A percentile compares a stretch with the other conserved stretches of the same genome.
These are phyloP conservation scores for Lacanobia oleracea DNA, from an alignment of 2,888 invertebrate genomes.

Conservation along the genomic window DNA sequence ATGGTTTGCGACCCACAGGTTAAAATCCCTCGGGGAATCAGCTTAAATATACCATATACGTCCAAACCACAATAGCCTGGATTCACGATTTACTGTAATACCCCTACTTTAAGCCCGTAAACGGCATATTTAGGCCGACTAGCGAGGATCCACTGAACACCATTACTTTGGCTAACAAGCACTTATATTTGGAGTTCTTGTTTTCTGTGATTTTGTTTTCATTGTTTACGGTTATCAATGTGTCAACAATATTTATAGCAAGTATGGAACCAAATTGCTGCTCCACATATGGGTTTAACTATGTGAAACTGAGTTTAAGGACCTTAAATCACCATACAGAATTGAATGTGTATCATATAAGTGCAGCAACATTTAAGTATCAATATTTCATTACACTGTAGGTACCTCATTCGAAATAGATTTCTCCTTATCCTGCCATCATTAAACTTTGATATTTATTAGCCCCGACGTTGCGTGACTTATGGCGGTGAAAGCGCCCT, in stretches of 20 bases:
- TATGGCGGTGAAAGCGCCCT: constrained; percentile 81
- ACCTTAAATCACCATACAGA: neutral
- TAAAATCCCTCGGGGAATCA: constrained; percentile 73
- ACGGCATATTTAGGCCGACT: constrained; percentile 65
- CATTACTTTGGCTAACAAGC: constrained; percentile 64
- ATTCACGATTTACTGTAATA: constrained; percentile 81
- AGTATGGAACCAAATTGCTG: constrained; percentile 22
- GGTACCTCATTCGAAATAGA: constrained; percentile 44
- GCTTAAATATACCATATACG: constrained; percentile 80
- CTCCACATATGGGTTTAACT: constrained; percentile 19
- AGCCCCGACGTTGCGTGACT: constrained; percentile 80
- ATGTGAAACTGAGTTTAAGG: constrained; percentile 16
- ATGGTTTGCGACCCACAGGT: constrained; percentile 75
- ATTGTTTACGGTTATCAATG: constrained; percentile 50
- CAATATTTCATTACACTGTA: constrained; percentile 39
- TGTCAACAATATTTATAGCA: constrained; percentile 41
- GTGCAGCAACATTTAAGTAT: constrained; percentile 25
- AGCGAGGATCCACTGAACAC: constrained; percentile 57
- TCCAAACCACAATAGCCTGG: constrained; percentile 79
- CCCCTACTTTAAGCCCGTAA: constrained; percentile 78
- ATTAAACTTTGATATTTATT: constrained; percentile 72
- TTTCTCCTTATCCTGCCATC: constrained; percentile 66
- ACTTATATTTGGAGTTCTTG: constrained; percentile 53
- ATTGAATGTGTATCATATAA: constrained; percentile 1
- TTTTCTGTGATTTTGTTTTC: constrained; percentile 56